Evolutionary conservation across 2,797 vertebrate genomes (phyloP), one percentile per base, ranked within the genome.

Genomic region (Crypturellus tataupa): DNA sequence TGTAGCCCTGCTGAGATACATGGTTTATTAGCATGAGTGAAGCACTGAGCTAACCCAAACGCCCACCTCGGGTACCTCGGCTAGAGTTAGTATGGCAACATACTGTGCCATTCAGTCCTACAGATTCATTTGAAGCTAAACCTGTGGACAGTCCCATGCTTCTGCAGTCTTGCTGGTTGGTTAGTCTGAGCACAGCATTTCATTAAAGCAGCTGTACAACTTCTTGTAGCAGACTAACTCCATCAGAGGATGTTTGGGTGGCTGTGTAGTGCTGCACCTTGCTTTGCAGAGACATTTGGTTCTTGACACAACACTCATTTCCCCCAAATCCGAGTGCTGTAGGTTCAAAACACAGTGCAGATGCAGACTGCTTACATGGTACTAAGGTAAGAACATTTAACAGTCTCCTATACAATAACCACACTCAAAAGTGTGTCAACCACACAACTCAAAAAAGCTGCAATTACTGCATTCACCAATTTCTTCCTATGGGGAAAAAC

Each of bases 181-280:
- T 67, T 62, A 80, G 29, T 39, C 55, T 90, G 51, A 49, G 12
- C 90, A 70, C 56, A 79, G 65, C 20, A 67, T 25, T 35, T 62
- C 49, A 31, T 31, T 18, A 23, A 86, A 79, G 59, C 55, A 89
- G 42, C 65, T 81, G 76, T 49, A 20, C 20, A 37, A 68, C 62
- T 40, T 80, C 24, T 63, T 78, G 42, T 62, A 51, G 29, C 16
- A 2, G 80, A 79, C 10, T n/a, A 59, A 37, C 35, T 76, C 55
- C 78, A 70, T 71, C 40, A 84, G 69, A 83, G 49, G 70, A 78
- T 79, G 83, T 83, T 89, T 88, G 93, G 92, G 80, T 85, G 88
- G 33, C 31, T 90, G 77, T 72, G 49, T 46, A 91, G 46, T 91
- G 88, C 7, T 55, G 47, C 67, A 63, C 3, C 12, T 35, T 42